These are phyloP conservation scores for Drosophila greeni DNA, from an alignment of 2,888 invertebrate genomes.

Conservation along the genomic window DNA sequence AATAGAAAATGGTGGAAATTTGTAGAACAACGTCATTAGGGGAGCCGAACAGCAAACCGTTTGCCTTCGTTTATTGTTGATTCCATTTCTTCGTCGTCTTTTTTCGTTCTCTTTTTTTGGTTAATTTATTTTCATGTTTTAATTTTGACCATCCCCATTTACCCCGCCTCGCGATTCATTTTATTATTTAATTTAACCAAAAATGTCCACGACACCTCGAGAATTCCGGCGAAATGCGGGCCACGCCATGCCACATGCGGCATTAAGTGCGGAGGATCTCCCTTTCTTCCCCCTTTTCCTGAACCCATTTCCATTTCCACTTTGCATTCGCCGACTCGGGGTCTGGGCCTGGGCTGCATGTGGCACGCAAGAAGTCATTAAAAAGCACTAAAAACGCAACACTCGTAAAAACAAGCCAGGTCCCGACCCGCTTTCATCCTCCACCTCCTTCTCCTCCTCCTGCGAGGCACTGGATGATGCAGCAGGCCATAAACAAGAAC, in stretches of 20 bases:
- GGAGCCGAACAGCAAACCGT: constrained; percentile 39
- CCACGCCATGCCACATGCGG: constrained; percentile 32
- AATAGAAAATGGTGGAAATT: constrained; percentile 44
- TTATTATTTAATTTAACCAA: constrained; percentile 56
- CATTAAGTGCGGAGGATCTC: constrained; percentile 20
- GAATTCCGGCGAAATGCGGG: constrained; percentile 41
- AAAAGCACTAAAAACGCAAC: constrained; percentile 53
- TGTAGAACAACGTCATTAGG: constrained; percentile 63
- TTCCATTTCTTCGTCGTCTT: constrained; percentile 5
- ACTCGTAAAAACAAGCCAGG: constrained; percentile 45
- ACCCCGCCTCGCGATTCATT: constrained; percentile 11
- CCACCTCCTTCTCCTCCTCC: no score
- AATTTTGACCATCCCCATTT: constrained; percentile 33
- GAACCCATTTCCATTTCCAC: constrained; percentile 29
- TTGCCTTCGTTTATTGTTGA: constrained; percentile 28
- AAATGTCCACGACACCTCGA: constrained; percentile 51
- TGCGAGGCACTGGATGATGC: constrained; percentile 41
- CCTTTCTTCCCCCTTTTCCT: neutral
- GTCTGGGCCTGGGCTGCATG: constrained; percentile 46
- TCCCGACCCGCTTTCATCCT: constrained; percentile 7
- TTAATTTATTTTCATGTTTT: constrained; percentile 47
- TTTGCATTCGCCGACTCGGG: constrained; percentile 48
- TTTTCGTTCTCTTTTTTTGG: neutral
- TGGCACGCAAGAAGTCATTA: constrained; percentile 69
- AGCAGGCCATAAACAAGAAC: constrained; percentile 55